Percentiles rank a stretch among this genome's conserved stretches.
Conservation (phyloP, 2,888 invertebrate species). For the Nowickia ferox region DNA sequence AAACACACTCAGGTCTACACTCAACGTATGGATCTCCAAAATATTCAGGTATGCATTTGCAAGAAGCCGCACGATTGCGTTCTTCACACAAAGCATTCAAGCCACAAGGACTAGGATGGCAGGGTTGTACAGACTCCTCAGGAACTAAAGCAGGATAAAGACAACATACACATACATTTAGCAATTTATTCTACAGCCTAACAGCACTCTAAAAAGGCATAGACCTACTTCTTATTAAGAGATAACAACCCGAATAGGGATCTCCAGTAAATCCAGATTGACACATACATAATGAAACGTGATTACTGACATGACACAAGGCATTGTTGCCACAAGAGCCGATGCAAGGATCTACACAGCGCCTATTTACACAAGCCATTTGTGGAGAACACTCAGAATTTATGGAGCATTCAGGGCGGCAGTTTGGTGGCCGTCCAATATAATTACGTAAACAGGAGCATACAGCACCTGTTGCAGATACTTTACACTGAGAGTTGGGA, state of each 20-base stretch:
- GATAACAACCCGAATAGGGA: constrained; percentile 85
- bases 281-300: constrained; percentile 84
- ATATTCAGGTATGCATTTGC: constrained; percentile 86
- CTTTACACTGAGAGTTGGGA: constrained; percentile 86
- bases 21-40: constrained; percentile 87
- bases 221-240: constrained; percentile 83
- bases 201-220: neutral
- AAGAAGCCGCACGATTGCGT: constrained; percentile 86
- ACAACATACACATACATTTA: constrained; percentile 37
- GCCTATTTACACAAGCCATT: constrained; percentile 84
- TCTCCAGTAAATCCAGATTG: constrained; percentile 85
- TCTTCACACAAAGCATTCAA: constrained; percentile 87
- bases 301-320: constrained; percentile 85
- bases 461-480: constrained; percentile 84
- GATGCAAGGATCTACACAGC: constrained; percentile 86
- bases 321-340: constrained; percentile 88
- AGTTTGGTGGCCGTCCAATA: constrained; percentile 86
- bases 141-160: constrained; percentile 80
- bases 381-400: constrained; percentile 84
- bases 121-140: constrained; percentile 84
- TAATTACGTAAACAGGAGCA: constrained; percentile 86
- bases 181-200: constrained; percentile 10
- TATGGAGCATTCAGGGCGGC: constrained; percentile 87
- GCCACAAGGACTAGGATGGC: constrained; percentile 88
- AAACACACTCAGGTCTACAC: constrained; percentile 88